phyloP scores from a whole-genome alignment of 2,888 invertebrate genomes.

The Cantharis flavilabris region DNA sequence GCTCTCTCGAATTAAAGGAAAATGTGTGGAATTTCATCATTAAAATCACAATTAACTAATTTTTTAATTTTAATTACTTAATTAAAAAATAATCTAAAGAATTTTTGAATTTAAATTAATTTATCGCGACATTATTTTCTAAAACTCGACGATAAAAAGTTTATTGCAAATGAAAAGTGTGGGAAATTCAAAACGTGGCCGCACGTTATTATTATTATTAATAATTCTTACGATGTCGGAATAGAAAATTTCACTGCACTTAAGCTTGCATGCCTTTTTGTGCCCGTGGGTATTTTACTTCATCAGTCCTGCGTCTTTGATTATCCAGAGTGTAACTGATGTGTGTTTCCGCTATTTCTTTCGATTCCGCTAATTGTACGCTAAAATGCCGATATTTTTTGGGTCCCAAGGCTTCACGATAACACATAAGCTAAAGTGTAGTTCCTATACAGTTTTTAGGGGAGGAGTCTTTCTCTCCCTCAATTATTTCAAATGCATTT shows the following conservation, averaged over 20 bases:
- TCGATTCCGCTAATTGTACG: no score
- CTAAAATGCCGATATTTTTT: no score
- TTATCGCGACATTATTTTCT: neutral
- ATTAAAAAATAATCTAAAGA: neutral
- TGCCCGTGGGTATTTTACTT: neutral
- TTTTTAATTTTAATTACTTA: neutral
- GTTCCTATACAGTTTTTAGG: neutral
- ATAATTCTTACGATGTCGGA: neutral
- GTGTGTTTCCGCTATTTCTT: neutral
- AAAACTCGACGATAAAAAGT: neutral
- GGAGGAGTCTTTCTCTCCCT: no score
- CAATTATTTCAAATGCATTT: no score
- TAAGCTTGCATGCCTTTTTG: neutral
- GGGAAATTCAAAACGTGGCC: neutral
- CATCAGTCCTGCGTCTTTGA: neutral
- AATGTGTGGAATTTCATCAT: neutral
- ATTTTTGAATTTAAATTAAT: neutral
- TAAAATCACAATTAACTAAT: neutral
- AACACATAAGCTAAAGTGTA: no score
- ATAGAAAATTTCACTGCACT: neutral
- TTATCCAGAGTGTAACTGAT: neutral
- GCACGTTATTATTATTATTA: neutral
- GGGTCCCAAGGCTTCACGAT: no score
- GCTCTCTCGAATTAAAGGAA: neutral
- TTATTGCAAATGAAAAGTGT: neutral